These are phyloP conservation scores for Bucorvus abyssinicus DNA, from an alignment of 2,797 vertebrate species.

Conservation along the genomic window DNA sequence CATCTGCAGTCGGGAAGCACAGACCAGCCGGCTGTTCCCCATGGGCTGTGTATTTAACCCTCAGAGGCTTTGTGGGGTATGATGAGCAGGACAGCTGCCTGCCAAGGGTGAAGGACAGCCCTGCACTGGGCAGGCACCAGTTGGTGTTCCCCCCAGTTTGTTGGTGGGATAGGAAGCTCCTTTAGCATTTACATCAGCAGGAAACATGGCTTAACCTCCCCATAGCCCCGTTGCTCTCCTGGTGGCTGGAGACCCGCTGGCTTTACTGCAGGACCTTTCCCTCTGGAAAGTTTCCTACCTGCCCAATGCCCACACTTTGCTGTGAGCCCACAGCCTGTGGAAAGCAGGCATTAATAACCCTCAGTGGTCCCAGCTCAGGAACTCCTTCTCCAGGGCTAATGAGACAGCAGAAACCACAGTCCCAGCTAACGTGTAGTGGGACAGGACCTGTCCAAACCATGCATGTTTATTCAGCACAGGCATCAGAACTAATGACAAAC, in stretches of 20 bases:
- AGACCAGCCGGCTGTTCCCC: neutral
- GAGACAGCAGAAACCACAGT: neutral
- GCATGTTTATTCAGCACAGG: fast-evolving
- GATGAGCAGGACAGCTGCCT: neutral
- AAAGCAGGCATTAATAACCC: neutral
- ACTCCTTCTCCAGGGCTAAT: neutral
- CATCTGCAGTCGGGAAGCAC: neutral
- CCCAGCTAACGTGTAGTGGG: neutral
- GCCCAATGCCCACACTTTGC: fast-evolving
- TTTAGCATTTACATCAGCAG: neutral
- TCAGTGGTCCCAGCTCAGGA: neutral
- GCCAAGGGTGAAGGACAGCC: neutral
- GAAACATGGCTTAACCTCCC: neutral
- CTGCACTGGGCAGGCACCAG: neutral
- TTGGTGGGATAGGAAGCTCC: neutral
- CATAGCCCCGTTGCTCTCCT: neutral
- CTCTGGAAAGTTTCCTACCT: neutral
- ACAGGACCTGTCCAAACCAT: neutral
- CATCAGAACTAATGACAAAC: neutral
- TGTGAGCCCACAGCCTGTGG: neutral
- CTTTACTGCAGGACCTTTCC: neutral
- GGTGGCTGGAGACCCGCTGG: neutral
- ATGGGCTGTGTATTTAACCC: neutral
- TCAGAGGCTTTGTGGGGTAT: too few relatives aligned
- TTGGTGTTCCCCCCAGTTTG: fast-evolving